Evolutionary conservation across 2,797 vertebrate species (phyloP).

Genomic region (Sebastiscus albofasciatus): DNA sequence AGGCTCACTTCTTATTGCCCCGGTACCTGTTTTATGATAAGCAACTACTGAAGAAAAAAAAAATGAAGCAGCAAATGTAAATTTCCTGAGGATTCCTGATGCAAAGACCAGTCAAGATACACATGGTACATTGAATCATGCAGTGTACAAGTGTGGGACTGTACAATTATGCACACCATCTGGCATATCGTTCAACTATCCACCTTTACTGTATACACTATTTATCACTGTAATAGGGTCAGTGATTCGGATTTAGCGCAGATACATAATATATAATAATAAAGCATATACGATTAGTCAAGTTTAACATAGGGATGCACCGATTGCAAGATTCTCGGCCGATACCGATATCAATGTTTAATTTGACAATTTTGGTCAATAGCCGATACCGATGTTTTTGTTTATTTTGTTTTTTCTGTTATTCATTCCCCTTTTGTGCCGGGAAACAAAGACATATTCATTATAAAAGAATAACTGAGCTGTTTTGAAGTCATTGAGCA

Average conservation of each 20-base stretch:
- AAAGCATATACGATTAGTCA: neutral
- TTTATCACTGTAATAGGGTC: constrained; percentile 1
- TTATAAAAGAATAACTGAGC: too few relatives aligned
- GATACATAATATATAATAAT: neutral
- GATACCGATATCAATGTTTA: too few relatives aligned
- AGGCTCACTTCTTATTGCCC: neutral
- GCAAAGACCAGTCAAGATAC: constrained; percentile 4
- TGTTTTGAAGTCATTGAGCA: too few relatives aligned
- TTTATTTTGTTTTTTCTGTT: too few relatives aligned
- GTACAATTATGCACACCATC: constrained; percentile 58
- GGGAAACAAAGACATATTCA: too few relatives aligned
- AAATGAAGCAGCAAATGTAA: constrained; percentile 1
- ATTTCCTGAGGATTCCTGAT: constrained; percentile 1
- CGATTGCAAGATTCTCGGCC: too few relatives aligned
- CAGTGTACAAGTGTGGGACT: constrained; percentile 34
- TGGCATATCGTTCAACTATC: constrained; percentile 37
- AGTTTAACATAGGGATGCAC: neutral
- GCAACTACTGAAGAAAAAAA: constrained; percentile 4
- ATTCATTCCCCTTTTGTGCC: too few relatives aligned
- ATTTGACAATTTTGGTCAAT: too few relatives aligned
- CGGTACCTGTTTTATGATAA: neutral
- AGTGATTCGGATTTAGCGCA: neutral
- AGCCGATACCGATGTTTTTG: too few relatives aligned
- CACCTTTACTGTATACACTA: constrained; percentile 16
- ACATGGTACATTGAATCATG: constrained; percentile 29